A percentile compares a stretch with the other conserved stretches of the same genome.
Conservation (phyloP, 2,888 invertebrate genomes). For the Siphlonurus alternatus region DNA sequence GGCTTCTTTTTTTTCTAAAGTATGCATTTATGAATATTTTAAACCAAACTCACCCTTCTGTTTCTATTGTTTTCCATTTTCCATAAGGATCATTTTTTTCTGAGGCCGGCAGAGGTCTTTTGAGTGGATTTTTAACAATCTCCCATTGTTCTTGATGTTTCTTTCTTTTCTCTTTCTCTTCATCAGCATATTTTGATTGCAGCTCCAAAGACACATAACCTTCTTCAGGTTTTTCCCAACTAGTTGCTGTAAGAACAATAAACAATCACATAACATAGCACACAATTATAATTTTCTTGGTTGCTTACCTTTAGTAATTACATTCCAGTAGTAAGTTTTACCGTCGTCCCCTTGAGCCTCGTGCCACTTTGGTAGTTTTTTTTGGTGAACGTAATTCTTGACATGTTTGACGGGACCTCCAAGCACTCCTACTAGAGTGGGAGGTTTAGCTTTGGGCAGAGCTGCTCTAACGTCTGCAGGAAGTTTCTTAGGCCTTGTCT, state of each 20-base stretch:
- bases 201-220: constrained; percentile 36
- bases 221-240: constrained; percentile 57
- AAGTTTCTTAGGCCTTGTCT: constrained; percentile 1
- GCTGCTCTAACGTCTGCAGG: constrained; percentile 5
- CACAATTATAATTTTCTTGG: not conserved
- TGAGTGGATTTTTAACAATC: constrained; percentile 10
- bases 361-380: constrained; percentile 39
- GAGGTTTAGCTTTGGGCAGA: constrained; percentile 3
- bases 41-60: constrained; percentile 18
- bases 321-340: constrained; percentile 73
- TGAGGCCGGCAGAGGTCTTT: constrained; percentile 28
- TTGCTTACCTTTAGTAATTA: constrained; percentile 51
- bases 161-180: constrained; percentile 33
- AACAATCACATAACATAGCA: too few relatives aligned
- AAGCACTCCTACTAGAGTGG: not conserved
- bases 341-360: constrained; percentile 63
- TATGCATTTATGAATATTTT: too few relatives aligned
- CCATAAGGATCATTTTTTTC: constrained; percentile 52
- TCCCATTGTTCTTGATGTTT: constrained; percentile 20
- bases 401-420: not conserved
- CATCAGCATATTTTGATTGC: constrained; percentile 25
- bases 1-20: too few relatives aligned
- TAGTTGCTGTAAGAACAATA: constrained; percentile 40
- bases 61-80: constrained; percentile 51
- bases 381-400: constrained; percentile 23